Conservation (phyloP, 2,797 vertebrate genomes). For the Calcarius lapponicus region DNA sequence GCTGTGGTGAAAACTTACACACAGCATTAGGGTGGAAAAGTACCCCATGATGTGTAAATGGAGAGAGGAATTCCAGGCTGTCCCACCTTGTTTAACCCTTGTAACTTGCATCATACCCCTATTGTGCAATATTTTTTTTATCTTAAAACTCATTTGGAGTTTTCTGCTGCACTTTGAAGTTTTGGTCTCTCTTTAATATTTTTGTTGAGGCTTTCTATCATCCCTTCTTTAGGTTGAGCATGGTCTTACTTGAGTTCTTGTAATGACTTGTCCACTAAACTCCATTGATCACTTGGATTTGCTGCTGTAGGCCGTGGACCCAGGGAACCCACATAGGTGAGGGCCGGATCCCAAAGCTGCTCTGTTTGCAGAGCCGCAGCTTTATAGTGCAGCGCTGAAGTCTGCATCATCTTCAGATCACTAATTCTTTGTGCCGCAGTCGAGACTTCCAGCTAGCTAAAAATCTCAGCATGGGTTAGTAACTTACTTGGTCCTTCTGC, state of each 20-base stretch:
- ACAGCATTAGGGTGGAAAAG: background rate
- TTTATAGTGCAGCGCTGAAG: background rate
- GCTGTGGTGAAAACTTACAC: background rate
- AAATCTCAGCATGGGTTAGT: background rate
- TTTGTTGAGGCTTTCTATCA: background rate
- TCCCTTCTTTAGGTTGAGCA: background rate
- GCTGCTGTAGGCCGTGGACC: rapidly evolving
- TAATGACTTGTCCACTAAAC: background rate
- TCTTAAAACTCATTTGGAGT: background rate
- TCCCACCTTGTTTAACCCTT: background rate
- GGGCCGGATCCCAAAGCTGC: background rate
- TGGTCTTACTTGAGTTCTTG: background rate
- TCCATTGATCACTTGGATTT: rapidly evolving
- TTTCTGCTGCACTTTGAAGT: background rate
- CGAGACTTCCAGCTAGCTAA: background rate
- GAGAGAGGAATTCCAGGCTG: background rate
- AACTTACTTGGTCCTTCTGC: background rate
- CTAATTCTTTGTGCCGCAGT: background rate
- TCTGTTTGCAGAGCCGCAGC: background rate
- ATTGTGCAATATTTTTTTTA: background rate
- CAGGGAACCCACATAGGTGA: background rate
- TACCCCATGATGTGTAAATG: background rate
- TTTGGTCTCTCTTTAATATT: background rate
- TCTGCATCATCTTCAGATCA: background rate
- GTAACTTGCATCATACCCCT: background rate